Conservation (phyloP, 2,888 invertebrate species). For the Zaprionus obscuricornis region DNA sequence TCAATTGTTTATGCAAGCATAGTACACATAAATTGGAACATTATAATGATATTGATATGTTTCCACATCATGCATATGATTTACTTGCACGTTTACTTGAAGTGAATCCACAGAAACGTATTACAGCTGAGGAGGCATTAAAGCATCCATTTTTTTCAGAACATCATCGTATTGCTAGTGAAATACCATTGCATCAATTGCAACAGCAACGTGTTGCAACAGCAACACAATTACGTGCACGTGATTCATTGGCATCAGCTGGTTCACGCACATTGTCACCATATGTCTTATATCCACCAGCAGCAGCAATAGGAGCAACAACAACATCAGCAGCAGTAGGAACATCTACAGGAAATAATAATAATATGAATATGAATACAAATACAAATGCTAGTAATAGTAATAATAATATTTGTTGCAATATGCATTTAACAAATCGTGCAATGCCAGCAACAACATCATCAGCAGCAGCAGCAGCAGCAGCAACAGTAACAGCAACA, state of each 20-base stretch:
- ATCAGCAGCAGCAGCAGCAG: too few species aligned
- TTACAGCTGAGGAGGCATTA: conserved; percentile 89
- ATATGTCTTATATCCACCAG: conserved; percentile 25
- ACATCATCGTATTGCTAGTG: conserved; percentile 48
- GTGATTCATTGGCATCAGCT: conserved; percentile 34
- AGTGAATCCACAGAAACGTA: conserved; percentile 89
- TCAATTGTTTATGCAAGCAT: conserved; percentile 82
- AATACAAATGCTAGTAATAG: too few species aligned
- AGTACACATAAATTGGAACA: conserved; percentile 67
- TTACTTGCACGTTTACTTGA: conserved; percentile 89
- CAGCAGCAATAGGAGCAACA: background rate
- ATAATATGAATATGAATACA: too few species aligned
- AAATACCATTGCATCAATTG: conserved; percentile 38
- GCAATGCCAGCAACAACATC: too few species aligned
- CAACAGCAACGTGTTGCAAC: background rate
- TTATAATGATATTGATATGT: conserved; percentile 81
- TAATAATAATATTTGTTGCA: too few species aligned
- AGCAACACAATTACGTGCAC: conserved; percentile 4
- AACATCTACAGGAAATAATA: too few species aligned
- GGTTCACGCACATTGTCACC: conserved; percentile 42
- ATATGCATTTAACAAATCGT: too few species aligned
- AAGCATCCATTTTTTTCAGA: conserved; percentile 88
- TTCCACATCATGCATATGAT: conserved; percentile 89
- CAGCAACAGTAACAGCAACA: too few species aligned
- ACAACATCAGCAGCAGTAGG: background rate